These are phyloP conservation scores for Cichlasoma orientale DNA, from an alignment of 2,797 vertebrate genomes.

Conservation along the genomic window DNA sequence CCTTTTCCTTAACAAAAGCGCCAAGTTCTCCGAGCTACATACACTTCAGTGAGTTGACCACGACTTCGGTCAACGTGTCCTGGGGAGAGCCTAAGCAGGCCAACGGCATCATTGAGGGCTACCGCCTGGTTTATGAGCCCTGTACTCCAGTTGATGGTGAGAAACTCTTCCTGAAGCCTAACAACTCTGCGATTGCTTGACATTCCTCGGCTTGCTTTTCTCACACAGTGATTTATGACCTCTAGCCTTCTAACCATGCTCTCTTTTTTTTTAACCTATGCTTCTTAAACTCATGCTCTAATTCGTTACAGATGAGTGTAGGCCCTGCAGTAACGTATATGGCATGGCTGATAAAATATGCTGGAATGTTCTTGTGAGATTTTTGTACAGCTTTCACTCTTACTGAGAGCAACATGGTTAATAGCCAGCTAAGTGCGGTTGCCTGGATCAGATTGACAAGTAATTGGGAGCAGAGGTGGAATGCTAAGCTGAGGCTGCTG, in stretches of 20 bases:
- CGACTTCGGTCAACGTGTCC: constrained; percentile 96
- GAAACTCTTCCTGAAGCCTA: constrained; percentile 66
- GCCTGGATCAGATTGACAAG: constrained; percentile 64
- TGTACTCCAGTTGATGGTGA: constrained; percentile 95
- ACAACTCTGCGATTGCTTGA: constrained; percentile 46
- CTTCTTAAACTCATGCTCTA: constrained; percentile 65
- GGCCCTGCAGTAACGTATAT: constrained; percentile 51
- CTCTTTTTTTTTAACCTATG: constrained; percentile 34
- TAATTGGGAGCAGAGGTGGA: constrained; percentile 77
- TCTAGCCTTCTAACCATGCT: constrained; percentile 41
- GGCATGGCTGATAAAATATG: constrained; percentile 53
- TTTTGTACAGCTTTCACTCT: constrained; percentile 58
- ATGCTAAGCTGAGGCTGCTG: constrained; percentile 52
- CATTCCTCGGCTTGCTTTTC: constrained; percentile 62
- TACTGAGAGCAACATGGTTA: constrained; percentile 56
- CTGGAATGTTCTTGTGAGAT: constrained; percentile 50
- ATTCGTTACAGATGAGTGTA: constrained; percentile 69
- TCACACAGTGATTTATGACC: constrained; percentile 66
- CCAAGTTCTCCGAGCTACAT: constrained; percentile 91
- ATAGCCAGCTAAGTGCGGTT: constrained; percentile 64
- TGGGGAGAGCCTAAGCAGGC: constrained; percentile 94
- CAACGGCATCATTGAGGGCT: constrained; percentile 93
- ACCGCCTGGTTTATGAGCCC: constrained; percentile 93
- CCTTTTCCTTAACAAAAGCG: constrained; percentile 73
- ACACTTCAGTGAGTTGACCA: constrained; percentile 96